Conservation (phyloP, 2,888 invertebrate genomes). For the Temnothorax ravouxi region DNA sequence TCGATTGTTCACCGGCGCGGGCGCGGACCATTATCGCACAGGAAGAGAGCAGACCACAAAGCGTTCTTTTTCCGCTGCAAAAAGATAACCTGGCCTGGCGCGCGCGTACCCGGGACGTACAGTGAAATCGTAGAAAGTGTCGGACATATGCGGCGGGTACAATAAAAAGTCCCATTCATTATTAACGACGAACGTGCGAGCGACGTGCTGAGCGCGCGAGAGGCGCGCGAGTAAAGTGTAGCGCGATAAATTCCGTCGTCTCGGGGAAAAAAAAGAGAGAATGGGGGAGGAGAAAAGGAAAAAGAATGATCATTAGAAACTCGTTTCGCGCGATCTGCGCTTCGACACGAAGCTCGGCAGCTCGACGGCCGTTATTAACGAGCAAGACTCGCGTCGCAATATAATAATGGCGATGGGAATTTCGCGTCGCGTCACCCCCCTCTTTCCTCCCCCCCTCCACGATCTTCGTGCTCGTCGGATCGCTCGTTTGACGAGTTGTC, state of each 20-base stretch:
- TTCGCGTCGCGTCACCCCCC: slow-evolving; percentile 17
- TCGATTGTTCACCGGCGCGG: neutral
- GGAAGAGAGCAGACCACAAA: slow-evolving; percentile 18
- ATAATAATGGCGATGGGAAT: slow-evolving; percentile 53
- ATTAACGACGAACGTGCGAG: slow-evolving; percentile 64
- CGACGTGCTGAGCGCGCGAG: slow-evolving; percentile 52
- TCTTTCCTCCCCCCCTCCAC: too few relatives aligned
- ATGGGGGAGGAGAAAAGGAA: neutral
- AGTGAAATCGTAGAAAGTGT: slow-evolving; percentile 58
- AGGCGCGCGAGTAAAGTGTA: slow-evolving; percentile 43
- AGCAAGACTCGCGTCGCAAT: slow-evolving; percentile 40
- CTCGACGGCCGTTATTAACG: slow-evolving; percentile 58
- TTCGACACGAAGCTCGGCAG: slow-evolving; percentile 52
- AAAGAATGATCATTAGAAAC: slow-evolving; percentile 65
- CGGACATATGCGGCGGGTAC: slow-evolving; percentile 53
- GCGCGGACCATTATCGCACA: neutral
- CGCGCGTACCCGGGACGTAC: neutral
- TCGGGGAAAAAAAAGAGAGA: neutral
- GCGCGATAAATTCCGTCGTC: slow-evolving; percentile 58
- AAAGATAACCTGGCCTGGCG: slow-evolving; percentile 9
- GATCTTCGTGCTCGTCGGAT: slow-evolving; percentile 4
- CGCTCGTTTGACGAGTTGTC: slow-evolving; percentile 56
- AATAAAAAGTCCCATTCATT: slow-evolving; percentile 66
- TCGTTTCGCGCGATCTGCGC: slow-evolving; percentile 64
- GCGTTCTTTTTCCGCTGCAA: slow-evolving; percentile 25